Evolutionary conservation across 2,113 vertebrate genomes (phyloP).

Genomic region (Lasiurus borealis): DNA sequence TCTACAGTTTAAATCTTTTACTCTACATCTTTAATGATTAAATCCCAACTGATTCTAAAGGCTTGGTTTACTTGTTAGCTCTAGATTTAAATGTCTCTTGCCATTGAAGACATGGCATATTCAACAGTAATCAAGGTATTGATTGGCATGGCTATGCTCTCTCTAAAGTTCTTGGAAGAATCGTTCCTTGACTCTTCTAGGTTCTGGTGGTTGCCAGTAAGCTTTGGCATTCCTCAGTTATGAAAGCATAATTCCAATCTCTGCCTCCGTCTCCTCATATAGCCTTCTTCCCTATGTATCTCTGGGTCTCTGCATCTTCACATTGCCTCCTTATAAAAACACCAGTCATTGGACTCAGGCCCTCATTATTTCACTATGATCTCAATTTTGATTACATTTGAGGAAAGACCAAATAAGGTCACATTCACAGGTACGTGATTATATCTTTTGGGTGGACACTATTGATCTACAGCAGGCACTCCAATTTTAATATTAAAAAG

Average conservation of each 20-base stretch:
- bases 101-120: neutral
- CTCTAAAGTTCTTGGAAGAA: neutral
- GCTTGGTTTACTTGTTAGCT: neutral
- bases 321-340: neutral
- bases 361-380: neutral
- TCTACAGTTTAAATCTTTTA: constrained; percentile 1
- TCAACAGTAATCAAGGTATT: neutral
- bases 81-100: constrained; percentile 34
- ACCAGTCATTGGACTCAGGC: neutral
- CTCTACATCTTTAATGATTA: neutral
- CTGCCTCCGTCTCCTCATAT: neutral
- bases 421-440: neutral
- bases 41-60: constrained; percentile 16
- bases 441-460: neutral
- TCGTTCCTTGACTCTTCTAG: neutral
- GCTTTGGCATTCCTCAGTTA: neutral
- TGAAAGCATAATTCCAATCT: neutral
- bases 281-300: neutral
- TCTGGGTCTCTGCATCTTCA: neutral
- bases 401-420: neutral
- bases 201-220: neutral
- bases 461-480: neutral
- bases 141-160: neutral
- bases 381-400: neutral
- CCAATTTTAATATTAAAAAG: neutral